Evolutionary conservation across 1,140 invertebrate species (phyloP).

Genomic region (Pogonognathellus flavescens): DNA sequence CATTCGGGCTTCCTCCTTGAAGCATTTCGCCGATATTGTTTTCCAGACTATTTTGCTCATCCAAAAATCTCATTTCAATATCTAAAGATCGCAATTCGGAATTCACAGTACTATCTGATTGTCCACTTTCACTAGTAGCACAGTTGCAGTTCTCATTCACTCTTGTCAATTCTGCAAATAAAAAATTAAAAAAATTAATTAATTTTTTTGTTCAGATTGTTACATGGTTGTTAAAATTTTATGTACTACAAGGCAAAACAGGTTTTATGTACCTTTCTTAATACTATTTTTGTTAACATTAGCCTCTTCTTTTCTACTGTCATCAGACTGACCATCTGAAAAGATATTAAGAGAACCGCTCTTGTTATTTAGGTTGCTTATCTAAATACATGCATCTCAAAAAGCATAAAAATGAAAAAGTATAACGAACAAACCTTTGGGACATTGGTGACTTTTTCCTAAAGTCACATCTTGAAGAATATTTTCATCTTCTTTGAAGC

Average conservation of each 20-base stretch:
- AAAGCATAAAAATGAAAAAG: too few species aligned
- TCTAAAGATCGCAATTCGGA: conserved; percentile 12
- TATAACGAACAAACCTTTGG: conserved; percentile 25
- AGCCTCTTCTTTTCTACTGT: conserved; percentile 31
- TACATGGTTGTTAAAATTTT: neutral
- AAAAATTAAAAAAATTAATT: neutral
- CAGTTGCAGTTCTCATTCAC: conserved; percentile 35
- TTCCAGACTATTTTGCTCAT: conserved; percentile 27
- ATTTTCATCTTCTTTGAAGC: neutral
- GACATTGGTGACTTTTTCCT: conserved; percentile 28
- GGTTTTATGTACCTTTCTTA: conserved; percentile 24
- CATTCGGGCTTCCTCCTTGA: neutral
- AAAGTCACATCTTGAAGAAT: conserved; percentile 33
- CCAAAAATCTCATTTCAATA: conserved; percentile 34
- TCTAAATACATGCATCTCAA: too few species aligned
- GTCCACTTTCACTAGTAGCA: conserved; percentile 15
- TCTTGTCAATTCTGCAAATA: neutral
- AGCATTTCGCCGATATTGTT: neutral
- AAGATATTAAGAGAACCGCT: neutral
- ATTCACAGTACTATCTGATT: conserved; percentile 10
- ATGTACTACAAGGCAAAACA: neutral
- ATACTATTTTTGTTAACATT: conserved; percentile 30
- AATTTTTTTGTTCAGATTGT: too few species aligned
- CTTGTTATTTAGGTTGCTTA: neutral
- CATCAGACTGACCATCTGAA: conserved; percentile 23